phyloP scores from a whole-genome alignment of 1,140 invertebrate species.

The Conus betulinus region DNA sequence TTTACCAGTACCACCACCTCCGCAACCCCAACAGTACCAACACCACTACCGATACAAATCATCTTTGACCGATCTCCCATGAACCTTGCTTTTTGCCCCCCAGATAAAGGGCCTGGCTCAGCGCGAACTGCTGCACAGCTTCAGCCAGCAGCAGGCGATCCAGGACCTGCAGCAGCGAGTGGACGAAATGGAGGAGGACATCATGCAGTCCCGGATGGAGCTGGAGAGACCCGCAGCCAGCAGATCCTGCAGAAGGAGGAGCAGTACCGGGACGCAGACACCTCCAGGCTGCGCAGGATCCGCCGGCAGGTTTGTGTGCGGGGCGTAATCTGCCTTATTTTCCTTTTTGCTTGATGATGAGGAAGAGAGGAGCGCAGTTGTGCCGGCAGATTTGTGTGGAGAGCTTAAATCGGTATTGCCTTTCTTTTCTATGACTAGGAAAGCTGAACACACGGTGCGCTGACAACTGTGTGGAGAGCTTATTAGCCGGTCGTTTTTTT shows the following conservation, averaged over 20 bases:
- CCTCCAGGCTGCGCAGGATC: slow-evolving; percentile 51
- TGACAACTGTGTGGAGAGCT: no score
- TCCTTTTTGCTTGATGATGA: background rate
- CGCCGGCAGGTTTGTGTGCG: slow-evolving; percentile 43
- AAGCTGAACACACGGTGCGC: no score
- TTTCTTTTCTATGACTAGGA: no score
- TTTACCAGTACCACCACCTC: no score
- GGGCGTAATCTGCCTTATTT: background rate
- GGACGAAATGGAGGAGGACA: slow-evolving; percentile 60
- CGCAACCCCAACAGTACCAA: no score
- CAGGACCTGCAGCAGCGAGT: slow-evolving; percentile 50
- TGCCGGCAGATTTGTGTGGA: no score
- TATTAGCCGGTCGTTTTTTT: no score
- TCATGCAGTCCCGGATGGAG: slow-evolving; percentile 49
- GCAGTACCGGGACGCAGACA: slow-evolving; percentile 54
- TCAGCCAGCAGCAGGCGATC: slow-evolving; percentile 52
- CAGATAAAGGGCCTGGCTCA: slow-evolving; percentile 58
- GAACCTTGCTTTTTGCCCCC: no score
- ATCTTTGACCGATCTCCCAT: no score
- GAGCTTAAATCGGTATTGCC: no score
- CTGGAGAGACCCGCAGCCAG: slow-evolving; percentile 48
- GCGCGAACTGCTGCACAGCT: slow-evolving; percentile 56
- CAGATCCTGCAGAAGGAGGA: slow-evolving; percentile 61
- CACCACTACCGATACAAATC: no score
- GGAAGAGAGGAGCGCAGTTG: no score